These are phyloP conservation scores for Vireo altiloquus DNA, from an alignment of 2,113 vertebrate genomes.

Conservation along the genomic window DNA sequence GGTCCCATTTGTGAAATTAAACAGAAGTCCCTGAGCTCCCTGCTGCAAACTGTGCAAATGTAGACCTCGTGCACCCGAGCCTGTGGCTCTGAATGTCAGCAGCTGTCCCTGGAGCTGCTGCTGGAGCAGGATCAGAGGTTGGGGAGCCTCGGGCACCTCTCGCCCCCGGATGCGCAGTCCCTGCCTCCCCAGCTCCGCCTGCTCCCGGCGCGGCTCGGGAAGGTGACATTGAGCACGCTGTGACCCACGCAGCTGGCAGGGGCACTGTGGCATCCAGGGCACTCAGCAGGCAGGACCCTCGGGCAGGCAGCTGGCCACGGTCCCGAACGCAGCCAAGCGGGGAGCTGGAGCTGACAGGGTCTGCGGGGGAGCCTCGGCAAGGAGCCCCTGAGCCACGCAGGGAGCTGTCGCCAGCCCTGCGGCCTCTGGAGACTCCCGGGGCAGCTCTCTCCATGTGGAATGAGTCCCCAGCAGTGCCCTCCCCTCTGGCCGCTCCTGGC, in stretches of 20 bases:
- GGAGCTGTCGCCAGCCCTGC: not conserved
- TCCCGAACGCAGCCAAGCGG: not conserved
- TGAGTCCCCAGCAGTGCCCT: not conserved
- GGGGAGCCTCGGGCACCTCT: not conserved
- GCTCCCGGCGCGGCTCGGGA: not conserved
- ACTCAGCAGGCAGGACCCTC: not conserved
- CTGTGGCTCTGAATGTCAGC: not conserved
- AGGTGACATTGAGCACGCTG: not conserved
- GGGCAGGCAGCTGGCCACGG: not conserved
- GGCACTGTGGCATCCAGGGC: not conserved
- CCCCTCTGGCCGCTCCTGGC: not conserved
- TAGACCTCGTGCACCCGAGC: not conserved
- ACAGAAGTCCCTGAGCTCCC: not conserved
- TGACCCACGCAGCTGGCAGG: not conserved
- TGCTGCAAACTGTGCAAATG: not conserved
- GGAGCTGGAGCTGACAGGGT: not conserved
- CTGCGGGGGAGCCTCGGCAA: not conserved
- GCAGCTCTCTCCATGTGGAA: not conserved
- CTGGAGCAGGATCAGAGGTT: not conserved
- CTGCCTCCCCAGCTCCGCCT: not conserved
- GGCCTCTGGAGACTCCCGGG: not conserved
- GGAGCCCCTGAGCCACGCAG: not conserved
- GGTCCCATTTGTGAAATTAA: not conserved
- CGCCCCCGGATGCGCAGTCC: not conserved
- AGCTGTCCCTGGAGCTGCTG: not conserved